Evolutionary conservation across 2,888 invertebrate species (phyloP), one percentile per base, ranked within the genome.

Genomic region (Pogonocherus hispidulus): DNA sequence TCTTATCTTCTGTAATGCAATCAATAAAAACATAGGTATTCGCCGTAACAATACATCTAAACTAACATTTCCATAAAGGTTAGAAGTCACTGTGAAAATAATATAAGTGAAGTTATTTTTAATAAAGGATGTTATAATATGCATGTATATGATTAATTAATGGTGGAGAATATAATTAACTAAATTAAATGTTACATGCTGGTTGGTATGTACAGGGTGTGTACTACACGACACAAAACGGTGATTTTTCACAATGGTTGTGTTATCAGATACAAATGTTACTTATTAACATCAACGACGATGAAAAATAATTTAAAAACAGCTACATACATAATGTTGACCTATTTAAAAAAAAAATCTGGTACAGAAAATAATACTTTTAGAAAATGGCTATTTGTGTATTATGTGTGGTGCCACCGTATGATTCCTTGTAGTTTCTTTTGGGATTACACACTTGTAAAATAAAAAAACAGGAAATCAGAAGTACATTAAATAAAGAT

Each of bases 101-200:
- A n/a, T 11, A 32, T 32, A 32, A 32, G 32, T 9, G 2, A 2
- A 32, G 9, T 27, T 8, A 8, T 32, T 32, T 32, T 32, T 32
- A 32, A 32, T 9, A 11, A 32, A 32, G 32, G 32, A 9, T 32
- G 4, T 32, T 32, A 32, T 32, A 32, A 32, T 8, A 32, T 32
- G 32, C 11, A 32, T 9, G 8, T 32, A 32, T 2, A 2, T 32
- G 11, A 32, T 32, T 32, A 32, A 32, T 32, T 9, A n/a, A n/a
- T 18, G 23, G 14, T n/a, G 14, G 55, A 55, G 18, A 55, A 14
- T 18, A 11, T 55, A 55, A 55, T 55, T 27, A 35, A 37, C 27
- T 55, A 27, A 55, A 32, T 35, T 9, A 27, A 55, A 55, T 2
- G 27, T 32, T 32, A 32, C 32, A 32, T 32, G 32, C 8, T 1